phyloP scores from a whole-genome alignment of 2,113 vertebrate species.

The Labrus mixtus region DNA sequence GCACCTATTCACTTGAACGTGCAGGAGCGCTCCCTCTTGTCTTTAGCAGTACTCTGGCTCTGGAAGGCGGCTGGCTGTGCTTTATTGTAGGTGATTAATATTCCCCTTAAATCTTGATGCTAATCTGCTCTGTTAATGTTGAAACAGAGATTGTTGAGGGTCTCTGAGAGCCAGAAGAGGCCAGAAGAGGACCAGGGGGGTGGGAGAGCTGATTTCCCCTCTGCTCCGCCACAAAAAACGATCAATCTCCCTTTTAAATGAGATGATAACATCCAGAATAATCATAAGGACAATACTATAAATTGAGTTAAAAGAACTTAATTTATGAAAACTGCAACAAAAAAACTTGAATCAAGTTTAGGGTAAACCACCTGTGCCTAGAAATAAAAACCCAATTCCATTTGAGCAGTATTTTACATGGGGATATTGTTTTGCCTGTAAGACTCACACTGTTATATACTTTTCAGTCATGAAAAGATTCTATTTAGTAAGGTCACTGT shows the following conservation, averaged over 20 bases:
- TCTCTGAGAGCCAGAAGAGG: background rate
- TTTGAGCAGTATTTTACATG: too few species aligned
- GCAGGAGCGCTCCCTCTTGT: background rate
- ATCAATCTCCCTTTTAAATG: background rate
- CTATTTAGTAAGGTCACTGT: too few species aligned
- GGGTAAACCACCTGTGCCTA: too few species aligned
- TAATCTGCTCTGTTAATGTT: conserved; percentile 55
- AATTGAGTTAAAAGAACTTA: background rate
- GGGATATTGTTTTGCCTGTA: too few species aligned
- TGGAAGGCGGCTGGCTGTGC: conserved; percentile 27
- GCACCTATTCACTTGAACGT: background rate
- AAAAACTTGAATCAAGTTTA: too few species aligned
- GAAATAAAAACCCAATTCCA: too few species aligned
- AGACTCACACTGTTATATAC: too few species aligned
- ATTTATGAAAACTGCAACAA: too few species aligned
- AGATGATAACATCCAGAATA: background rate
- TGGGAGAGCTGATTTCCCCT: background rate
- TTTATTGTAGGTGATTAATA: conserved; percentile 43
- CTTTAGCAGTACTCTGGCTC: background rate
- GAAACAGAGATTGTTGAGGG: conserved; percentile 26
- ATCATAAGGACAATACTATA: background rate
- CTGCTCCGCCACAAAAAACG: background rate
- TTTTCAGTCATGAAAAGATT: too few species aligned
- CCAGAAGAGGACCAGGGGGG: background rate
- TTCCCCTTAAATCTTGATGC: conserved; percentile 38